Evolutionary conservation across 1,140 invertebrate genomes (phyloP), one percentile per base, ranked within the genome.

Genomic region (Oedothorax gibbosus): DNA sequence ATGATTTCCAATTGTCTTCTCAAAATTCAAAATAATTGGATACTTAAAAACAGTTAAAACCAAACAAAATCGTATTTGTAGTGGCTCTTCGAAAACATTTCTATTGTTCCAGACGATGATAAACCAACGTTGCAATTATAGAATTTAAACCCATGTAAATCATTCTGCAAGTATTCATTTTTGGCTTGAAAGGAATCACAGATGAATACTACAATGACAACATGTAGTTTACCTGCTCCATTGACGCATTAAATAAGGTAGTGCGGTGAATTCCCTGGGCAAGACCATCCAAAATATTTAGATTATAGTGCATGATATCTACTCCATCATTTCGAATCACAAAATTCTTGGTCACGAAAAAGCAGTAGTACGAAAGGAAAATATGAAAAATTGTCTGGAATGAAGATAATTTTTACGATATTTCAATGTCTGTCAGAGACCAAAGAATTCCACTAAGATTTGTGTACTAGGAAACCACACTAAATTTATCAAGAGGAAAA

Each of bases 161-260:
- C 66, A 51, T 12, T 15, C 21, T 69, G 51, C 15, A 15, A 50
- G n/a, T 20, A 7, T 49, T 69, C 9, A 49, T 18, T 60, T 69
- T 69, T 50, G n/a, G 11, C 14, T 7, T 50, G 49, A 15, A 49
- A 14, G 0, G 2, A 50, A 50, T 35, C 49, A 69, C 35, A 35
- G n/a, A 14, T 49, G 66, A 69, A 50, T 69, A 50, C 14, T 69
- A 69, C 14, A 18, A 2, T 11, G 50, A 49, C 14, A 18, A 56
- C n/a, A 72, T 18, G 51, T 54, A 12, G 20, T 56, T 72, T 72
- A 20, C 53, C 21, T 20, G 71, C 71, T 72, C 71, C 71, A 56
- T 10, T 56, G 71, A 72, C 71, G 51, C 71, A n/a, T n/a, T 18
- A 56, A 54, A 72, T 14, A 72, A 10, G 51, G 15, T 56, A 15